Evolutionary conservation across 2,888 invertebrate species (phyloP), one percentile per base, ranked within the genome.

Genomic region (Acronicta leporina): DNA sequence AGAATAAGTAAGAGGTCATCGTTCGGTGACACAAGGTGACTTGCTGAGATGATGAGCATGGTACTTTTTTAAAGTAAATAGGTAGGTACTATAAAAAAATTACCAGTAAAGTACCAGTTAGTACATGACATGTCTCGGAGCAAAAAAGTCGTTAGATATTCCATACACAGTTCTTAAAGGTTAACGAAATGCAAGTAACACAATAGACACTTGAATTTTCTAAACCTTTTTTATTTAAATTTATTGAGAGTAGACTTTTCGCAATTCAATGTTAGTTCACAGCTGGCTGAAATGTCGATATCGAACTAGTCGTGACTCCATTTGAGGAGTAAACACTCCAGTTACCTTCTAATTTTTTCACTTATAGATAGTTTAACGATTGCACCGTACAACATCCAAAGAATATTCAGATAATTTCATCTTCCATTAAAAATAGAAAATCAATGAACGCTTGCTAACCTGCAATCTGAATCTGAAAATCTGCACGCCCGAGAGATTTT

Each of bases 1-100:
- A 41, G 27, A 64, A 58, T 67, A 66, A 69, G 52, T 43, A 20
- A 54, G 65, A 60, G 74, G 61, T 73, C 64, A 63, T 60, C 52
- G 63, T 30, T 57, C 65, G 60, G 63, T 60, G 75, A 65, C 63
- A 67, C 77, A 77, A 70, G 74, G 65, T 75, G 70, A 68, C 61
- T 67, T 52, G 62, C 20, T 62, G 42, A 54, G 56, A 65, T 68
- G 61, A 73, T 73, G 69, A 61, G 66, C 16, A 40, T 52, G 42
- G 15, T 62, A 14, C 57, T 61, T 56, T 68, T 72, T 59, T 56
- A 8, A 42, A 49, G 51, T 58, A 43, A 52, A 5, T 35, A 13
- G 49, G 20, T 43, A 33, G 16, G 11, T 53, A 53, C 48, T 59
- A n/a, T n/a, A n/a, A n/a, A n/a, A n/a, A n/a, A n/a, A n/a, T n/a